Evolutionary conservation across 2,113 vertebrate species (phyloP).

Genomic region (Nycticebus coucang): DNA sequence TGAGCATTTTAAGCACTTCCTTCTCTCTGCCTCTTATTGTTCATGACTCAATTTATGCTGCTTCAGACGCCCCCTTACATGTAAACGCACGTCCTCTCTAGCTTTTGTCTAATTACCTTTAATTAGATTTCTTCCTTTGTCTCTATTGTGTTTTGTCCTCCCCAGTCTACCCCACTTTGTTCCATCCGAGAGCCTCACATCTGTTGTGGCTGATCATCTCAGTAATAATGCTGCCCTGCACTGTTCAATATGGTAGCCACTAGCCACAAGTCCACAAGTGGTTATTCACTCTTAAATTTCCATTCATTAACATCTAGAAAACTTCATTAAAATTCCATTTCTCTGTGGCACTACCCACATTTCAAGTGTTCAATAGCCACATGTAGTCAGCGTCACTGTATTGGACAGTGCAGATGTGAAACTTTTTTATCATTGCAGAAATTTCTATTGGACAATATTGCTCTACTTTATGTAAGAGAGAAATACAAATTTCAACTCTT

Average conservation of each 20-base stretch:
- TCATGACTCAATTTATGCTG: not conserved
- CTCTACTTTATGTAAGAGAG: not conserved
- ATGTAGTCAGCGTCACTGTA: not conserved
- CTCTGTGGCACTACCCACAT: not conserved
- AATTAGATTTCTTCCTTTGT: not conserved
- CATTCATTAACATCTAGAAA: not conserved
- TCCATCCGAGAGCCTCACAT: not conserved
- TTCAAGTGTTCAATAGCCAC: not conserved
- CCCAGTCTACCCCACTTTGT: not conserved
- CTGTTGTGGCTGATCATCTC: not conserved
- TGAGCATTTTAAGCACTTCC: not conserved
- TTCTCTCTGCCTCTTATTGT: not conserved
- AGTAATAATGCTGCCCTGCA: not conserved
- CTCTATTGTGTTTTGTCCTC: not conserved
- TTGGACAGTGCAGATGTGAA: not conserved
- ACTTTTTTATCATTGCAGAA: not conserved
- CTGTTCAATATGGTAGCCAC: not conserved
- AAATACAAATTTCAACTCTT: not conserved
- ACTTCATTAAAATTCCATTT: slow-evolving; percentile 24
- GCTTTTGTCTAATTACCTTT: not conserved
- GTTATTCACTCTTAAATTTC: not conserved
- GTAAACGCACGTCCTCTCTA: not conserved
- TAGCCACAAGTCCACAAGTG: not conserved
- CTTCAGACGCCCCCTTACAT: not conserved
- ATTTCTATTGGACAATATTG: not conserved